phyloP scores from a whole-genome alignment of 1,140 invertebrate species.

The Oreohelix idahoensis region DNA sequence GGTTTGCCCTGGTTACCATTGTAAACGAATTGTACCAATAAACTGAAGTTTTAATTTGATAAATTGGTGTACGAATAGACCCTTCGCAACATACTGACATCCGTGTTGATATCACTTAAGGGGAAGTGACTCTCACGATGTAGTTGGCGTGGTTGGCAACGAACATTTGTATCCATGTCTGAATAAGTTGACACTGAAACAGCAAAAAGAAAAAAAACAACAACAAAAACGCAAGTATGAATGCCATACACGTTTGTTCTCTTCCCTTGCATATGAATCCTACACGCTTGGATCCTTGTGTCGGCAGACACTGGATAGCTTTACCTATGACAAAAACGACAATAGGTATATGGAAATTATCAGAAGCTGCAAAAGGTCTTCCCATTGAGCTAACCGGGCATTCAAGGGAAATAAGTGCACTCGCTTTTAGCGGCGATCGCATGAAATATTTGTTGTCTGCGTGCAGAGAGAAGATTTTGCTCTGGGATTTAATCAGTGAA shows the following conservation, averaged over 20 bases:
- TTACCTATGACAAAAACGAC: constrained; percentile 47
- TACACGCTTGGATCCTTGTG: constrained; percentile 32
- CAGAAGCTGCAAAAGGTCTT: constrained; percentile 9
- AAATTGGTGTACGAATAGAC: no score
- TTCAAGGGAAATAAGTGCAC: constrained; percentile 37
- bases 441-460: constrained; percentile 47
- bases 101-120: no score
- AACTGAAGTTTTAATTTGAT: no score
- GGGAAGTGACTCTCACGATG: not conserved
- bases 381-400: constrained; percentile 53
- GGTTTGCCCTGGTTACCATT: no score
- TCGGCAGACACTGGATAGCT: constrained; percentile 44
- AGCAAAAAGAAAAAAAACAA: no score
- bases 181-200: not conserved
- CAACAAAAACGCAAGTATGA: not conserved
- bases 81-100: no score
- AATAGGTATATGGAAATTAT: constrained; percentile 51
- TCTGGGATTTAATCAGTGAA: constrained; percentile 51
- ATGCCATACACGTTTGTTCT: constrained; percentile 8
- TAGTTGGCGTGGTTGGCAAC: not conserved
- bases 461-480: constrained; percentile 55
- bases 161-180: not conserved
- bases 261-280: constrained; percentile 39
- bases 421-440: constrained; percentile 45
- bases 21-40: no score